Evolutionary conservation across 2,888 invertebrate species (phyloP), one percentile per base, ranked within the genome.

Genomic region (Brenthis ino): DNA sequence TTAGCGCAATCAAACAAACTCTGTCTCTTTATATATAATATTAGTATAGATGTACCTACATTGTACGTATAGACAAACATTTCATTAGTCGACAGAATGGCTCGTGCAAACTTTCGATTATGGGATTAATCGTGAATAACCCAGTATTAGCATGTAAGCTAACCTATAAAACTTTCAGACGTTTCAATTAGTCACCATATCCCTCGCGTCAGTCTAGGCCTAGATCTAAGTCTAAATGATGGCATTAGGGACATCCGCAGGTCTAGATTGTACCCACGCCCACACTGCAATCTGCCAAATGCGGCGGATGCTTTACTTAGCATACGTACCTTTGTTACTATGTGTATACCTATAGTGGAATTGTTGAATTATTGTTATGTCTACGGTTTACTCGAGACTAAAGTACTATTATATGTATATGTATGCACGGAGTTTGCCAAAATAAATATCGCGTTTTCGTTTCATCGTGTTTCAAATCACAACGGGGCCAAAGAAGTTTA

Each of bases 251-350:
- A 64, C 68, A 68, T 71, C 71, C 71, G 71, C 57, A 65, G 33
- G n/a, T 64, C 63, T 33, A 12, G 12, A 16, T 54, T 57, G 47
- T 20, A 67, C 57, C 64, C 82, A 83, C 86, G 83, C 86, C 86
- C 79, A 86, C 86, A 76, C 80, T 70, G 68, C 77, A 82, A 77
- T 80, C 79, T 77, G 74, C 76, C 65, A 58, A 72, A 65, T 68
- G 63, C 55, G 51, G 65, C 58, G 72, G 72, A 58, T 66, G 68
- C 56, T 33, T 55, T 69, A 69, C 61, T 64, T 58, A 68, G 64
- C 63, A 63, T 63, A 63, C 53, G 63, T 63, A 24, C 53, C 63
- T 53, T 37, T 37, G 63, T 37, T 51, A 16, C 63, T 53, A 53
- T 63, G 8, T 43, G 13, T 53, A 37, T 24, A 24, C 63, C 16